A percentile compares a stretch with the other conserved stretches of the same genome.
These are phyloP conservation scores for Gracilinanus agilis DNA, from an alignment of 2,113 vertebrate species.

Conservation along the genomic window DNA sequence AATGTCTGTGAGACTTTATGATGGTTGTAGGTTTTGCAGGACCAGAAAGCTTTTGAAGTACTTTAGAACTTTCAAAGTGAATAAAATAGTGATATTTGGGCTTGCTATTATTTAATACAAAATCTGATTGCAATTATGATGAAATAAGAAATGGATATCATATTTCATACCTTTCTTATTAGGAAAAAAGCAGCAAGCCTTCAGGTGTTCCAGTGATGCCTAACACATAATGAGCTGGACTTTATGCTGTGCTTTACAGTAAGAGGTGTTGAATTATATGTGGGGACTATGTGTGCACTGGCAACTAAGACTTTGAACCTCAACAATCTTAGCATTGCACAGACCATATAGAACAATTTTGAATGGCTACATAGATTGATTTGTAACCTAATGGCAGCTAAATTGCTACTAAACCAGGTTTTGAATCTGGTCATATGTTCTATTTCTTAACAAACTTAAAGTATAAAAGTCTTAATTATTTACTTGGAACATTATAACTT, in stretches of 20 bases:
- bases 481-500: slow-evolving; percentile 78
- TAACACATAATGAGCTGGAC: slow-evolving; percentile 88
- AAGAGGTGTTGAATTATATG: slow-evolving; percentile 84
- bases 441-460: slow-evolving; percentile 73
- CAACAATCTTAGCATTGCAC: slow-evolving; percentile 76
- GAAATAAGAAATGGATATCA: slow-evolving; percentile 84
- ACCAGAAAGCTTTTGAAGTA: slow-evolving; percentile 75
- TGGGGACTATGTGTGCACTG: slow-evolving; percentile 86
- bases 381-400: slow-evolving; percentile 86
- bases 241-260: slow-evolving; percentile 87
- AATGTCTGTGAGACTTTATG: slow-evolving; percentile 70
- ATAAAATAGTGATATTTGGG: slow-evolving; percentile 77
- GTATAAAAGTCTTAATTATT: slow-evolving; percentile 72
- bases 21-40: slow-evolving; percentile 66
- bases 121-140: slow-evolving; percentile 83
- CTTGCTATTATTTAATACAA: slow-evolving; percentile 83
- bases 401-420: slow-evolving; percentile 82
- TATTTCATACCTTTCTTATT: slow-evolving; percentile 89
- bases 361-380: slow-evolving; percentile 80
- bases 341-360: slow-evolving; percentile 70
- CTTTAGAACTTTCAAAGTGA: slow-evolving; percentile 72
- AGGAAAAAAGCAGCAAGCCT: slow-evolving; percentile 91
- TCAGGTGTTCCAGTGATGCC: slow-evolving; percentile 90
- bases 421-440: slow-evolving; percentile 69
- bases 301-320: slow-evolving; percentile 86